phyloP scores from a whole-genome alignment of 2,113 vertebrate species.

The Rhineura floridana region DNA sequence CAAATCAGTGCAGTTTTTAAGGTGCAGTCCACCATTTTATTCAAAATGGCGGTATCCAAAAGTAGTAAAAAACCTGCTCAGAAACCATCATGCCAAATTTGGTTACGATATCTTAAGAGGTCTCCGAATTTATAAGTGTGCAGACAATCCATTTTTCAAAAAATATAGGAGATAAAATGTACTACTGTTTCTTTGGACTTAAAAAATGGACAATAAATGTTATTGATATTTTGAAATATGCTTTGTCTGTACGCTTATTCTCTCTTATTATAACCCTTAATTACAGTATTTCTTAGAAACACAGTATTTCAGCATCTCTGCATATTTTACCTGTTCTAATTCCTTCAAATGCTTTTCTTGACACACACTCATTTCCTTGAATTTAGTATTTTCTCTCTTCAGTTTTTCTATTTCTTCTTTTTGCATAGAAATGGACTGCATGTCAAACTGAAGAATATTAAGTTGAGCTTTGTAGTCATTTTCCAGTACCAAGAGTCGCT shows the following conservation, averaged over 20 bases:
- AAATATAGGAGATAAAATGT: no score
- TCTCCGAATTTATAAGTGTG: no score
- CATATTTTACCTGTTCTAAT: constrained; percentile 61
- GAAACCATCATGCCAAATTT: no score
- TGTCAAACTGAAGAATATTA: constrained; percentile 56
- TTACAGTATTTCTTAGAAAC: neutral
- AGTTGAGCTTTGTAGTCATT: constrained; percentile 74
- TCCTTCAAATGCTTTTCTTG: constrained; percentile 65
- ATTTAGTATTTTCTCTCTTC: constrained; percentile 69
- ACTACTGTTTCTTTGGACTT: no score
- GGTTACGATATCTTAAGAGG: no score
- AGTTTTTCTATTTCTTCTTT: constrained; percentile 74
- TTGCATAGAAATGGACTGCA: constrained; percentile 68
- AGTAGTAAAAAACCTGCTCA: no score
- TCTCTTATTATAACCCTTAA: neutral
- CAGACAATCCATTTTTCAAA: no score
- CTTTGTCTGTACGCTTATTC: neutral
- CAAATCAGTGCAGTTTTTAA: no score
- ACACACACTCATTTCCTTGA: constrained; percentile 63
- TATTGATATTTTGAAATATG: neutral
- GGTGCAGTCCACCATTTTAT: no score
- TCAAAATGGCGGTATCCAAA: no score
- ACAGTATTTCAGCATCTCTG: neutral
- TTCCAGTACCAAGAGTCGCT: constrained; percentile 68
- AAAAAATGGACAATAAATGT: no score